A percentile compares a stretch with the other conserved stretches of the same genome.
Evolutionary conservation across 1,140 invertebrate species (phyloP).

Genomic region (Drosophila rhopaloa): DNA sequence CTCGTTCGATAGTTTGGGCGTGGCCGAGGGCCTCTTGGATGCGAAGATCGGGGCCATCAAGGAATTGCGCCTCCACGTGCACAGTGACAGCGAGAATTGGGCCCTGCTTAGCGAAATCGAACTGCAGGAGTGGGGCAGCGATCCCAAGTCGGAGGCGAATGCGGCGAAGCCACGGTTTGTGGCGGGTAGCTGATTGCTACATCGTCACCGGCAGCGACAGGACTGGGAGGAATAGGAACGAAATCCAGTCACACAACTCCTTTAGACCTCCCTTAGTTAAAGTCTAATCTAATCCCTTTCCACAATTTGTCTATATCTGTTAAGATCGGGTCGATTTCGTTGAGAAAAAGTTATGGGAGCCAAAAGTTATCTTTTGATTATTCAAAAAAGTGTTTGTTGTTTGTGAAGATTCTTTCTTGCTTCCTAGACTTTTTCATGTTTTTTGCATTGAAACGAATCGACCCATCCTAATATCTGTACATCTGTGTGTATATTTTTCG

Average conservation of each 20-base stretch:
- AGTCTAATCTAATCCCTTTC: conserved; percentile 11
- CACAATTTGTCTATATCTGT: conserved; percentile 44
- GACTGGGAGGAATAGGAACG: conserved; percentile 18
- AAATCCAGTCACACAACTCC: background rate
- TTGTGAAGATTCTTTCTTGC: background rate
- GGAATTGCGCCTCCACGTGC: conserved; percentile 90
- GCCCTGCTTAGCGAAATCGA: conserved; percentile 93
- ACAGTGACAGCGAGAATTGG: conserved; percentile 94
- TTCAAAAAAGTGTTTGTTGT: too few species aligned
- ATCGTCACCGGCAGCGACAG: conserved; percentile 54
- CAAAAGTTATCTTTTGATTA: background rate
- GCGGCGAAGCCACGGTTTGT: conserved; percentile 51
- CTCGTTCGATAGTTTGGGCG: conserved; percentile 91
- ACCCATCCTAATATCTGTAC: conserved; percentile 39
- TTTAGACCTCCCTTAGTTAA: background rate
- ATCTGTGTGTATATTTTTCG: conserved; percentile 75
- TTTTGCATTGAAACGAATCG: conserved; percentile 16
- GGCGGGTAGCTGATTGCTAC: conserved; percentile 76
- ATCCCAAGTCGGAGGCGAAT: conserved; percentile 53
- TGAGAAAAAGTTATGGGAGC: conserved; percentile 5
- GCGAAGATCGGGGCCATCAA: conserved; percentile 89
- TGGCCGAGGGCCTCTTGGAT: conserved; percentile 90
- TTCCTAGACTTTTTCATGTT: background rate
- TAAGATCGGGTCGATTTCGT: conserved; percentile 7
- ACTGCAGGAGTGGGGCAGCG: conserved; percentile 86